Percentiles rank a stretch among this genome's conserved stretches.
These are phyloP conservation scores for Paramisgurnus dabryanus DNA, from an alignment of 2,113 vertebrate species.

Conservation along the genomic window DNA sequence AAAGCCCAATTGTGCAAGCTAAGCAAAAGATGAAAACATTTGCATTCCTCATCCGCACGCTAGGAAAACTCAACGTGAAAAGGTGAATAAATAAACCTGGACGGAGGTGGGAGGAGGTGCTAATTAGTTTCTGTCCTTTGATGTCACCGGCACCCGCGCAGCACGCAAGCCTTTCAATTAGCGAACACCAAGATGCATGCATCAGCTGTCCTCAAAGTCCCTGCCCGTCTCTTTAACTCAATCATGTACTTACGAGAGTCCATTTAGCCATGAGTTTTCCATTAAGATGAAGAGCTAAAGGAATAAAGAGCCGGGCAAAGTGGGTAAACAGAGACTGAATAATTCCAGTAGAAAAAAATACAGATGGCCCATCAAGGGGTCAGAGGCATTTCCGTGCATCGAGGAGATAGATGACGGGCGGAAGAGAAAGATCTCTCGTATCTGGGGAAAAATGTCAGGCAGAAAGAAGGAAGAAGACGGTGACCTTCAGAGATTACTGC, in stretches of 20 bases:
- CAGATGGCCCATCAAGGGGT: slow-evolving; percentile 13
- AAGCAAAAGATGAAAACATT: slow-evolving; percentile 55
- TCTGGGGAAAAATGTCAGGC: slow-evolving; percentile 39
- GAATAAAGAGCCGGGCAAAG: slow-evolving; percentile 37
- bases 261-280: slow-evolving; percentile 66
- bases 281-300: slow-evolving; percentile 63
- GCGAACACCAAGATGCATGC: slow-evolving; percentile 65
- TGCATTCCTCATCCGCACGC: slow-evolving; percentile 48
- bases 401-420: slow-evolving; percentile 40
- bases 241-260: slow-evolving; percentile 62
- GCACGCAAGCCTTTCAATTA: slow-evolving; percentile 75
- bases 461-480: slow-evolving; percentile 29
- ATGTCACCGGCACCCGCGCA: slow-evolving; percentile 65
- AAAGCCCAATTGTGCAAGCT: slow-evolving; percentile 53
- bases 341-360: slow-evolving; percentile 32
- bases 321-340: slow-evolving; percentile 52
- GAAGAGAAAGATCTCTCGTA: slow-evolving; percentile 35
- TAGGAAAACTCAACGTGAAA: slow-evolving; percentile 62
- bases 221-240: slow-evolving; percentile 64
- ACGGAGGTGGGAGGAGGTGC: slow-evolving; percentile 49
- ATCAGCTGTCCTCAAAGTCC: slow-evolving; percentile 68
- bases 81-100: slow-evolving; percentile 69
- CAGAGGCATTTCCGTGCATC: slow-evolving; percentile 10
- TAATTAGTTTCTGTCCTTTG: slow-evolving; percentile 76
- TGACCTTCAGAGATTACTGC: slow-evolving; percentile 34